Conservation (phyloP, 2,797 vertebrate genomes). For the Aselliscus stoliczkanus region DNA sequence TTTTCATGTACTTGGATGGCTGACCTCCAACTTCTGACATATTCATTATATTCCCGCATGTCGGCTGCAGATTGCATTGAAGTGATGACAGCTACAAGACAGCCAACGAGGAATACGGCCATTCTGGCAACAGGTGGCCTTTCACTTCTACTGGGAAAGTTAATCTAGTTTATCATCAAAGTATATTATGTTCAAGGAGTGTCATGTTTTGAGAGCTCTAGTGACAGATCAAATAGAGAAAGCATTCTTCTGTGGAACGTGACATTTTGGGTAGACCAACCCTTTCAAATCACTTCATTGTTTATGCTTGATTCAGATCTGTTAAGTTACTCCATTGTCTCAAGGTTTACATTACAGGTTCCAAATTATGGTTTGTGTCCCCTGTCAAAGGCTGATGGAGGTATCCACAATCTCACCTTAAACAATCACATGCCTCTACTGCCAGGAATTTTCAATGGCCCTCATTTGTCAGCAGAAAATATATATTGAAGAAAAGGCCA, state of each 20-base stretch:
- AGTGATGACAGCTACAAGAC: slow-evolving; percentile 90
- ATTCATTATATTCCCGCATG: slow-evolving; percentile 90
- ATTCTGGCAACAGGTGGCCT: slow-evolving; percentile 89
- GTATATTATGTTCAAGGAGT: slow-evolving; percentile 85
- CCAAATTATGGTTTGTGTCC: slow-evolving; percentile 66
- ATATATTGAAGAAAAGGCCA: neutral
- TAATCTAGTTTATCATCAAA: slow-evolving; percentile 90
- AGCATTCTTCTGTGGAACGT: slow-evolving; percentile 79
- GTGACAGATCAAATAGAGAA: slow-evolving; percentile 85
- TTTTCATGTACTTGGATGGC: slow-evolving; percentile 90
- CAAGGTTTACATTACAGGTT: slow-evolving; percentile 63
- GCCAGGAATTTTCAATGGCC: slow-evolving; percentile 54
- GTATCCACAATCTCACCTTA: neutral
- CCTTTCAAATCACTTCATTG: slow-evolving; percentile 79
- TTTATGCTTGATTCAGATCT: slow-evolving; percentile 80
- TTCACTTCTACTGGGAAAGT: slow-evolving; percentile 86
- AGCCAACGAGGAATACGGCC: slow-evolving; percentile 86
- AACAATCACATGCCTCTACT: slow-evolving; percentile 31
- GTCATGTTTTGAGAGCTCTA: slow-evolving; percentile 84
- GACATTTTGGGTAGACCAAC: slow-evolving; percentile 80
- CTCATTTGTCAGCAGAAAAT: slow-evolving; percentile 53
- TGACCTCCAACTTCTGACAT: slow-evolving; percentile 90
- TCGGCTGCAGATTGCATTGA: slow-evolving; percentile 85
- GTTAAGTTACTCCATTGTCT: slow-evolving; percentile 76
- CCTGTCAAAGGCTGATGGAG: slow-evolving; percentile 65